phyloP scores from a whole-genome alignment of 2,888 invertebrate genomes.

The Mythimna albipuncta region DNA sequence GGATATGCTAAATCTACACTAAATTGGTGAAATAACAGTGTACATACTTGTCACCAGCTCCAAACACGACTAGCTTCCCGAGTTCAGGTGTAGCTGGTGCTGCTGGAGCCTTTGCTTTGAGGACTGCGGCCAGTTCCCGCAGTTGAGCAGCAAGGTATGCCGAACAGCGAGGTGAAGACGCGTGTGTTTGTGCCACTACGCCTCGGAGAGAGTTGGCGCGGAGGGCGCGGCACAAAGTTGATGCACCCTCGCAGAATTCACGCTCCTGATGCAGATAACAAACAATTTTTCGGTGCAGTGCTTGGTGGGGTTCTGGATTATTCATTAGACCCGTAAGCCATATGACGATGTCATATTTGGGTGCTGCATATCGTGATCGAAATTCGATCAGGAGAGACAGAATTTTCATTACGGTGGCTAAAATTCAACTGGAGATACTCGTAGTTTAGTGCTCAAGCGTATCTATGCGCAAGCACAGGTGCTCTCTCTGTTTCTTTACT shows the following conservation, averaged over 20 bases:
- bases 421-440: too few relatives aligned
- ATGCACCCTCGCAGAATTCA: slow-evolving; percentile 95
- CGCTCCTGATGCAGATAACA: slow-evolving; percentile 91
- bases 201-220: slow-evolving; percentile 92
- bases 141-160: slow-evolving; percentile 93
- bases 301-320: background rate
- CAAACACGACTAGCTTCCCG: slow-evolving; percentile 86
- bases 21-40: background rate
- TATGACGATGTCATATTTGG: background rate
- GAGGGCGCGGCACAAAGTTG: slow-evolving; percentile 93
- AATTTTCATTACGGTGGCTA: background rate
- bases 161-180: slow-evolving; percentile 94
- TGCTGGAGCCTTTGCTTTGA: slow-evolving; percentile 79
- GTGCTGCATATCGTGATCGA: background rate
- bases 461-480: too few relatives aligned
- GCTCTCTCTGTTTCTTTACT: too few relatives aligned
- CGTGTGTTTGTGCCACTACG: slow-evolving; percentile 94
- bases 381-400: background rate
- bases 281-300: background rate
- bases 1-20: background rate
- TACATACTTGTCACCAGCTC: slow-evolving; percentile 87
- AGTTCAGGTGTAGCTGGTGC: slow-evolving; percentile 83
- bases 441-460: too few relatives aligned
- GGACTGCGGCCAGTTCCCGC: slow-evolving; percentile 81
- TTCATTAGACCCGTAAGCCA: background rate